A percentile compares a stretch with the other conserved stretches of the same genome.
Evolutionary conservation across 2,113 vertebrate genomes (phyloP).

Genomic region (Lophotis ruficrista): DNA sequence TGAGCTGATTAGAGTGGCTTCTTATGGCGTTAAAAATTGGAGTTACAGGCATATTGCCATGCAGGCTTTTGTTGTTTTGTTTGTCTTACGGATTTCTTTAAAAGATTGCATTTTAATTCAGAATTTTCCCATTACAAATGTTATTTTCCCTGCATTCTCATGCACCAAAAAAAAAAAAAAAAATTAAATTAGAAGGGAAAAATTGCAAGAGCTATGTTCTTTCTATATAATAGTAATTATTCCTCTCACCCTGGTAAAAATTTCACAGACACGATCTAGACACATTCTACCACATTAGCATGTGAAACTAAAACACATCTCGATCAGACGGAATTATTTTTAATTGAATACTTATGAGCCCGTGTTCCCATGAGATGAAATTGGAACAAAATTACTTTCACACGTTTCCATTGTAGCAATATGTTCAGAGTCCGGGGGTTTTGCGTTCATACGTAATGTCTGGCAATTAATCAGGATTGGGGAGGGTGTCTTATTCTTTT

Average conservation of each 20-base stretch:
- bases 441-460: not conserved
- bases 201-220: not conserved
- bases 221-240: not conserved
- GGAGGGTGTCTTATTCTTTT: not conserved
- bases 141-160: not conserved
- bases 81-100: not conserved
- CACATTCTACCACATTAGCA: not conserved
- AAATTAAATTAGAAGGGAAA: not conserved
- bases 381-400: slow-evolving; percentile 55
- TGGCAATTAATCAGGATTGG: slow-evolving; percentile 27
- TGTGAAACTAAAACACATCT: slow-evolving; percentile 20
- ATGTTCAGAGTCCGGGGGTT: not conserved
- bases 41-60: not conserved
- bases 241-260: not conserved
- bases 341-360: slow-evolving; percentile 49
- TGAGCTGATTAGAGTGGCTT: not conserved
- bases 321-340: not conserved
- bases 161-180: not conserved
- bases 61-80: not conserved
- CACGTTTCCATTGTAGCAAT: slow-evolving; percentile 28
- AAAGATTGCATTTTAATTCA: not conserved
- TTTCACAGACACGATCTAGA: not conserved
- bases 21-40: not conserved
- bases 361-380: slow-evolving; percentile 26
- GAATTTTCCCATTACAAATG: not conserved